Evolutionary conservation across 2,888 invertebrate genomes (phyloP), one percentile per base, ranked within the genome.

Genomic region (Watsonalla binaria): DNA sequence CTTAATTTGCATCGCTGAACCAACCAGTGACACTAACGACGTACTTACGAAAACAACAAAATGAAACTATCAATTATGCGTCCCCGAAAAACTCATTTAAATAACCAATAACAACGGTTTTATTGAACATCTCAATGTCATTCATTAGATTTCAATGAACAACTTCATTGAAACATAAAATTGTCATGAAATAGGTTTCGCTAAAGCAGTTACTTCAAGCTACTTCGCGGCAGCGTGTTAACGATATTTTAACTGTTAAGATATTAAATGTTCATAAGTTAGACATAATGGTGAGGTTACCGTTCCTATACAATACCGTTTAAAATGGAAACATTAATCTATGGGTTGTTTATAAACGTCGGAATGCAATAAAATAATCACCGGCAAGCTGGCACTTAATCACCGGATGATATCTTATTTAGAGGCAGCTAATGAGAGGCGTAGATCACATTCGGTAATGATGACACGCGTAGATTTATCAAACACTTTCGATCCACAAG

Each of bases 361-460:
- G 80, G 83, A 86, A 88, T 84, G 85, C 78, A 86, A 87, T 89
- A 84, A 89, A 86, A 86, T 88, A 86, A 89, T 86, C 77, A 84
- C 62, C 70, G 68, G 68, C 68, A 60, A 69, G 74, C 69, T 71
- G 73, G 66, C 78, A 76, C 79, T 89, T 84, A 86, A 89, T 90
- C 85, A 86, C 75, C 68, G 56, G 77, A 73, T 78, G 81, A 89
- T 86, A 84, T 88, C 85, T 90, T 84, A 90, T 88, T 90, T 86
- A 80, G 82, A 79, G 77, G 78, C 70, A 84, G 80, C 81, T 90
- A 90, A 90, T 89, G 88, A 88, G 85, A 72, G 70, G 68, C 84
- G 81, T 90, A 88, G 84, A 88, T 90, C 90, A 89, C 84, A 78
- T 81, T 80, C 72, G 75, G 83, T 89, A 89, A 89, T 89, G 80